These are phyloP conservation scores for Hyppa rectilinea DNA, from an alignment of 2,888 invertebrate species.

Conservation along the genomic window DNA sequence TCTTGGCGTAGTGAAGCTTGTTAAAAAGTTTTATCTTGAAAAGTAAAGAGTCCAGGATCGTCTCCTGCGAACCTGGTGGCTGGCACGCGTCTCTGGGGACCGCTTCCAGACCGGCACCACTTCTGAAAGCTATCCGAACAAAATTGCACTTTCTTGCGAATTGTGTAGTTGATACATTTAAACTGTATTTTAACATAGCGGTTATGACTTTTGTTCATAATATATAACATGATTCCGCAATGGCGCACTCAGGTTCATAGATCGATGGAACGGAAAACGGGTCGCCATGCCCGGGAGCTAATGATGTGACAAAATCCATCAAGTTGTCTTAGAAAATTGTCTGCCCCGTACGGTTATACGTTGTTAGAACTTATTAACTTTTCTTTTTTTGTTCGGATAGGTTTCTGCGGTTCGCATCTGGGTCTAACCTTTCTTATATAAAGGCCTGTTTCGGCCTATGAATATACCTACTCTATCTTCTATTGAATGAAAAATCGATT, in stretches of 20 bases:
- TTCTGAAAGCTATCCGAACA: slow-evolving; percentile 60
- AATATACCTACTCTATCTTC: slow-evolving; percentile 25
- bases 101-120: slow-evolving; percentile 46
- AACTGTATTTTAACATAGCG: slow-evolving; percentile 49
- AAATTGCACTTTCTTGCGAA: slow-evolving; percentile 65
- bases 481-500: slow-evolving; percentile 54
- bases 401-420: slow-evolving; percentile 45
- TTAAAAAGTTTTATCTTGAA: slow-evolving; percentile 66
- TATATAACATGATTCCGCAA: slow-evolving; percentile 29
- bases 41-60: slow-evolving; percentile 60
- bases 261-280: slow-evolving; percentile 40
- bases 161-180: slow-evolving; percentile 58
- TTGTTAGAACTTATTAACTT: slow-evolving; percentile 59
- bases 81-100: slow-evolving; percentile 58
- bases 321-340: slow-evolving; percentile 51
- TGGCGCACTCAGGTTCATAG: slow-evolving; percentile 12
- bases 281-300: slow-evolving; percentile 40
- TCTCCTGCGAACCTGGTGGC: slow-evolving; percentile 41
- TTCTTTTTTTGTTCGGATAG: slow-evolving; percentile 60
- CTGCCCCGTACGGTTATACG: slow-evolving; percentile 22
- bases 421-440: slow-evolving; percentile 53
- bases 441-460: slow-evolving; percentile 35
- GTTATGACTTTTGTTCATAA: slow-evolving; percentile 53
- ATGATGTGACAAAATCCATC: slow-evolving; percentile 56
- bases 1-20: slow-evolving; percentile 52